Percentiles rank a stretch among this genome's conserved stretches.
These are phyloP conservation scores for Alligator mississippiensis DNA, from an alignment of 2,113 vertebrate genomes.

Conservation along the genomic window DNA sequence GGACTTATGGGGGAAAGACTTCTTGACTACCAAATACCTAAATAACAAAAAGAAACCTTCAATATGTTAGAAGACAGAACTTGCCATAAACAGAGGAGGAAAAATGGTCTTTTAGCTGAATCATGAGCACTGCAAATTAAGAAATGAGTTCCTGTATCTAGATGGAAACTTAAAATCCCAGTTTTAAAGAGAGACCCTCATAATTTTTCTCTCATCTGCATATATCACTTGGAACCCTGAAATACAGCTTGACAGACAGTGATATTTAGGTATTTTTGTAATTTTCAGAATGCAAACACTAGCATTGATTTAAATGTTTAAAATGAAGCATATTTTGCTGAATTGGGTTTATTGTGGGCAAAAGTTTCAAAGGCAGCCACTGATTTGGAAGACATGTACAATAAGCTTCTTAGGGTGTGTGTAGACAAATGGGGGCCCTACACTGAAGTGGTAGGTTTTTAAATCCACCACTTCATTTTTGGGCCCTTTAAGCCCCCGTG, in stretches of 20 bases:
- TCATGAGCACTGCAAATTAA: not conserved
- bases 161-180: not conserved
- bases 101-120: not conserved
- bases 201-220: not conserved
- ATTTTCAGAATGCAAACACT: not conserved
- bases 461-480: not conserved
- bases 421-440: too few relatives aligned
- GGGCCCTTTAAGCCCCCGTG: not conserved
- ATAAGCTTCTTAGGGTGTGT: too few relatives aligned
- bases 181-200: not conserved
- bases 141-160: rapidly evolving
- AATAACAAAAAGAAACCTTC: not conserved
- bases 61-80: not conserved
- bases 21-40: not conserved
- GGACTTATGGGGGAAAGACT: not conserved
- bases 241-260: not conserved
- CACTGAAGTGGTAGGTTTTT: too few relatives aligned
- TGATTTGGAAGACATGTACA: not conserved
- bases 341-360: not conserved
- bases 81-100: not conserved
- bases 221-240: not conserved
- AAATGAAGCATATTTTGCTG: not conserved
- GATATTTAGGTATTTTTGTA: not conserved
- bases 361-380: not conserved
- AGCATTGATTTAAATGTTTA: not conserved